A percentile compares a stretch with the other conserved stretches of the same genome.
These are phyloP conservation scores for Macrostomum lignano DNA, from an alignment of 1,140 invertebrate species.

Conservation along the genomic window DNA sequence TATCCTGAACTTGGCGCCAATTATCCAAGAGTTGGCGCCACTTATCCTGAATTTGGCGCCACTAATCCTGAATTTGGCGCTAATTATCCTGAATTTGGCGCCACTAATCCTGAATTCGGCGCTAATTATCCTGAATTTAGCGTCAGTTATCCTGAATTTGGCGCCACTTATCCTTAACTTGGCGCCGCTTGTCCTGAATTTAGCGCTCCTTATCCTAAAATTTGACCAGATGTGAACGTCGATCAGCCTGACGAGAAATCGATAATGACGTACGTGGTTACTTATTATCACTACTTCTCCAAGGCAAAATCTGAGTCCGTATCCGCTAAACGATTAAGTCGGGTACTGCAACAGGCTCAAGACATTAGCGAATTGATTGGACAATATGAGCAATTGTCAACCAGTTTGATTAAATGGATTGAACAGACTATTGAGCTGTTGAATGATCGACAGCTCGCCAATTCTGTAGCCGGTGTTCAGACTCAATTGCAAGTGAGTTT, in stretches of 20 bases:
- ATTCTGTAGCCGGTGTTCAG: conserved; percentile 74
- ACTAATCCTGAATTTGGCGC: too few relatives aligned
- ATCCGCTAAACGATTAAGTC: conserved; percentile 57
- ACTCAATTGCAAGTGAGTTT: conserved; percentile 52
- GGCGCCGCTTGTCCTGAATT: too few relatives aligned
- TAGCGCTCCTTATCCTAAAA: conserved; percentile 78
- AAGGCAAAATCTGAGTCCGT: conserved; percentile 98
- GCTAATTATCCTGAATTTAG: too few relatives aligned
- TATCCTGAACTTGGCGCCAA: too few relatives aligned
- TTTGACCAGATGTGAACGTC: conserved; percentile 89
- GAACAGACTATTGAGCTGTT: conserved; percentile 65
- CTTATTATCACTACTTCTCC: conserved; percentile 98
- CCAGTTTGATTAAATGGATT: conserved; percentile 81
- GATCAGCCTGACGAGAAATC: conserved; percentile 92
- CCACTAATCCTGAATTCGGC: too few relatives aligned
- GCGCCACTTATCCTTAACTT: too few relatives aligned
- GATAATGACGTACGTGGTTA: conserved; percentile 97
- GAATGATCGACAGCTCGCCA: conserved; percentile 73
- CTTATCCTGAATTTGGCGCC: too few relatives aligned
- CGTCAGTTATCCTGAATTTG: too few relatives aligned
- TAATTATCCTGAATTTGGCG: too few relatives aligned
- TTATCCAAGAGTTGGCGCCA: too few relatives aligned
- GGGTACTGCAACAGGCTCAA: conserved; percentile 63
- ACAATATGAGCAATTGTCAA: conserved; percentile 80
- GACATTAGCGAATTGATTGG: conserved; percentile 78